A percentile compares a stretch with the other conserved stretches of the same genome.
Conservation (phyloP, 1,140 invertebrate genomes). For the Bursaphelenchus mucronatus region DNA sequence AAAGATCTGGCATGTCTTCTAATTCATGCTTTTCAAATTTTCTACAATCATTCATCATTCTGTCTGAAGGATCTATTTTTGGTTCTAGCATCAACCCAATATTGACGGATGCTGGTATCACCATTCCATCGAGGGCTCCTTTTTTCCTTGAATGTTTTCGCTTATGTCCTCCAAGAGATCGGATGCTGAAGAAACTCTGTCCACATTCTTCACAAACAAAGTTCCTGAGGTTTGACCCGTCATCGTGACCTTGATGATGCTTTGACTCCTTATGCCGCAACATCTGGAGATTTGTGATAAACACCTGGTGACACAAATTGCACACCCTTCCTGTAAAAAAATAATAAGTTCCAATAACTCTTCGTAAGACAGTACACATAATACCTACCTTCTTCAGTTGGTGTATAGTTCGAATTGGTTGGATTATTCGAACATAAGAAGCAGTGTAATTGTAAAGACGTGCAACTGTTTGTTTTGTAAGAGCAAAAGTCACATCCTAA, state of each 20-base stretch:
- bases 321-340: conserved; percentile 13
- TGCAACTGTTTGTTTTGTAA: neutral
- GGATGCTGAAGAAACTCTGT: conserved; percentile 1
- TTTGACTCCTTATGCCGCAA: conserved; percentile 1
- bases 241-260: neutral
- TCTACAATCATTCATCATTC: neutral
- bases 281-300: conserved; percentile 8
- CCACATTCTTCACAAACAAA: conserved; percentile 18
- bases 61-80: neutral
- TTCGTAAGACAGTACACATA: neutral
- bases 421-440: conserved; percentile 16
- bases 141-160: conserved; percentile 9
- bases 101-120: neutral
- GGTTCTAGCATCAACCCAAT: neutral
- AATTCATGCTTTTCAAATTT: conserved; percentile 2
- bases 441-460: conserved; percentile 5
- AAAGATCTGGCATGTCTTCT: conserved; percentile 10
- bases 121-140: neutral
- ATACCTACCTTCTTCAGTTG: conserved; percentile 11
- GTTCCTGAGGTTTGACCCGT: neutral
- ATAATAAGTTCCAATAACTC: neutral
- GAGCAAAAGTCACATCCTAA: conserved; percentile 13
- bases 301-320: conserved; percentile 7
- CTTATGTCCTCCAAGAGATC: conserved; percentile 10
- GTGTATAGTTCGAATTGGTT: conserved; percentile 6